Percentiles rank a stretch among this genome's conserved stretches.
These are phyloP conservation scores for Nansenia antarctica DNA, from an alignment of 2,113 vertebrate genomes.

Conservation along the genomic window DNA sequence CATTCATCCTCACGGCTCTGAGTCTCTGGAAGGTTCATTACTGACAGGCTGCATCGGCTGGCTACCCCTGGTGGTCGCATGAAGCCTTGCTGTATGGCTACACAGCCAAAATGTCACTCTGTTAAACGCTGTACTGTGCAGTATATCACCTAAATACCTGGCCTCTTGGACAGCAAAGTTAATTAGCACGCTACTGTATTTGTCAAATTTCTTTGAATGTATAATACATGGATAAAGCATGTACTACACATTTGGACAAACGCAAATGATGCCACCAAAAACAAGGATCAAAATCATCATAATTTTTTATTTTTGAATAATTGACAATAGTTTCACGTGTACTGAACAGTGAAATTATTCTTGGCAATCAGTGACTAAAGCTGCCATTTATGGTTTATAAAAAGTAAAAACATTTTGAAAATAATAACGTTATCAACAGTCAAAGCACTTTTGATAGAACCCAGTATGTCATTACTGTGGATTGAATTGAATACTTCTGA, in stretches of 20 bases:
- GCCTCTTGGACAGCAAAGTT: neutral
- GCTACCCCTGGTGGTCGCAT: neutral
- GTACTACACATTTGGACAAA: too few species aligned
- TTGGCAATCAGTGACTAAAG: conserved; percentile 58
- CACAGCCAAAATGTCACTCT: neutral
- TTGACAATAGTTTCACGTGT: conserved; percentile 32
- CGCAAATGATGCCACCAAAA: neutral
- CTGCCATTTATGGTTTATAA: conserved; percentile 62
- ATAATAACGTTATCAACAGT: conserved; percentile 37
- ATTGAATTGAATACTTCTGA: conserved; percentile 17
- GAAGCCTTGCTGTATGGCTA: neutral
- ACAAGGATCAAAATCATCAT: conserved; percentile 3
- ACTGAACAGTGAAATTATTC: conserved; percentile 41
- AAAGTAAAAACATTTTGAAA: conserved; percentile 59
- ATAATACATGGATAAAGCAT: too few species aligned
- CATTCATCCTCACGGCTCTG: neutral
- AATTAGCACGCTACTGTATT: neutral
- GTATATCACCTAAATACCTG: too few species aligned
- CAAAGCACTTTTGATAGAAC: conserved; percentile 33
- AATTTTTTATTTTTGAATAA: conserved; percentile 47
- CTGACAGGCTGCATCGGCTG: neutral
- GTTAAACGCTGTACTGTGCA: too few species aligned
- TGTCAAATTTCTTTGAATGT: too few species aligned
- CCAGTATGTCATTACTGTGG: conserved; percentile 17
- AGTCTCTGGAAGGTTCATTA: neutral